A percentile compares a stretch with the other conserved stretches of the same genome.
phyloP scores from a whole-genome alignment of 2,888 invertebrate species.

The Blomia tropicalis region DNA sequence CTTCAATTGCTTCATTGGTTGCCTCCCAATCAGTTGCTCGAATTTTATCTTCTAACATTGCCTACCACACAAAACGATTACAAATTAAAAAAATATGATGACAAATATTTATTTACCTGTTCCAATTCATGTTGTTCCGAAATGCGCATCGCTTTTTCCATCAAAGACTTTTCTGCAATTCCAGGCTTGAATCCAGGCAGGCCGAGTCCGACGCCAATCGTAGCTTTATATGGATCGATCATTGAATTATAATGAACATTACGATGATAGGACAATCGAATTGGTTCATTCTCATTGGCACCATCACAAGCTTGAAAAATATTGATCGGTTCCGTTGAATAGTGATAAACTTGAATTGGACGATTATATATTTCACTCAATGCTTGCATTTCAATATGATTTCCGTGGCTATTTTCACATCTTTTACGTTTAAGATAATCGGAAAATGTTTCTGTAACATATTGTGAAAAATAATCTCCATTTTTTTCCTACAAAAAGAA shows the following conservation, averaged over 20 bases:
- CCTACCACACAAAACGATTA: too few species aligned
- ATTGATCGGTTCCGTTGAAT: constrained; percentile 63
- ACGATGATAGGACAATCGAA: constrained; percentile 67
- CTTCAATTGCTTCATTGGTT: constrained; percentile 73
- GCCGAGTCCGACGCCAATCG: constrained; percentile 64
- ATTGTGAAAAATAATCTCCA: constrained; percentile 67
- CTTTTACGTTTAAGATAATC: constrained; percentile 65
- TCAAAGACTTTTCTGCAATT: constrained; percentile 49
- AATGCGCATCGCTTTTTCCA: constrained; percentile 55
- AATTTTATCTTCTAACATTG: constrained; percentile 75
- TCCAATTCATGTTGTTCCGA: constrained; percentile 65
- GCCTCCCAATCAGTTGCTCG: constrained; percentile 80
- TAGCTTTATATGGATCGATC: constrained; percentile 59
- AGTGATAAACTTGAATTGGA: constrained; percentile 68
- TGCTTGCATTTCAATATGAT: constrained; percentile 78
- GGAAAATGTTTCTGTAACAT: constrained; percentile 72
- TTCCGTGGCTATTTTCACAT: constrained; percentile 62
- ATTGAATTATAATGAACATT: constrained; percentile 76
- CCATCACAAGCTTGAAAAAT: constrained; percentile 62
- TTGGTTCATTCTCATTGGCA: constrained; percentile 53
- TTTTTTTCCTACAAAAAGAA: constrained; percentile 51
- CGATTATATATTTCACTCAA: constrained; percentile 75
- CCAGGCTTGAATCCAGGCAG: constrained; percentile 62
- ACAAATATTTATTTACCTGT: constrained; percentile 39
- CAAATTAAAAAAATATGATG: constrained; percentile 35